Conservation (phyloP, 1,140 invertebrate genomes). For the Neodiprion fabricii region DNA sequence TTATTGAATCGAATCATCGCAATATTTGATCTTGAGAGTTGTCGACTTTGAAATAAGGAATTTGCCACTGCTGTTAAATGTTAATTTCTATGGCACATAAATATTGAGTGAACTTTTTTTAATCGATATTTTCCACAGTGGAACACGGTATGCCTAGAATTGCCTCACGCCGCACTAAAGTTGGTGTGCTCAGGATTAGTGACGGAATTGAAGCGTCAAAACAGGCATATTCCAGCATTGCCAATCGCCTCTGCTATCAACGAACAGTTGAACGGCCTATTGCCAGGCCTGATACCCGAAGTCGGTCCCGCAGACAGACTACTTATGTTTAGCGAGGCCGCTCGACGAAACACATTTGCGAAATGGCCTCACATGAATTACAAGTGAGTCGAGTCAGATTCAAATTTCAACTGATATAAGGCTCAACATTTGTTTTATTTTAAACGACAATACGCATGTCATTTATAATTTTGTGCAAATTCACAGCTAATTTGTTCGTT, state of each 20-base stretch:
- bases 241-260: slow-evolving; percentile 88
- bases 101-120: slow-evolving; percentile 9
- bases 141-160: slow-evolving; percentile 85
- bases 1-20: too few species aligned
- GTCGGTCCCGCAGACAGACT: slow-evolving; percentile 67
- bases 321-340: slow-evolving; percentile 91
- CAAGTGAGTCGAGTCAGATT: slow-evolving; percentile 72
- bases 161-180: slow-evolving; percentile 79
- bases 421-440: too few species aligned
- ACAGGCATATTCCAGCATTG: slow-evolving; percentile 81
- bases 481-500: background rate
- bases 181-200: slow-evolving; percentile 80
- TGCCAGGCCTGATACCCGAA: slow-evolving; percentile 58
- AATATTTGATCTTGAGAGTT: too few species aligned
- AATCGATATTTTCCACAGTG: slow-evolving; percentile 67
- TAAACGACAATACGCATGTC: background rate
- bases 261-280: slow-evolving; percentile 82
- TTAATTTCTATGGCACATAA: too few species aligned
- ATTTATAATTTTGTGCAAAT: slow-evolving; percentile 12
- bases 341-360: slow-evolving; percentile 86
- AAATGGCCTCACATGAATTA: slow-evolving; percentile 97
- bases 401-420: background rate
- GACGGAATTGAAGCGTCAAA: slow-evolving; percentile 81
- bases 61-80: too few species aligned
- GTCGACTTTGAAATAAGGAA: too few species aligned